Evolutionary conservation across 2,888 invertebrate genomes (phyloP).

Genomic region (Chesias legatella): DNA sequence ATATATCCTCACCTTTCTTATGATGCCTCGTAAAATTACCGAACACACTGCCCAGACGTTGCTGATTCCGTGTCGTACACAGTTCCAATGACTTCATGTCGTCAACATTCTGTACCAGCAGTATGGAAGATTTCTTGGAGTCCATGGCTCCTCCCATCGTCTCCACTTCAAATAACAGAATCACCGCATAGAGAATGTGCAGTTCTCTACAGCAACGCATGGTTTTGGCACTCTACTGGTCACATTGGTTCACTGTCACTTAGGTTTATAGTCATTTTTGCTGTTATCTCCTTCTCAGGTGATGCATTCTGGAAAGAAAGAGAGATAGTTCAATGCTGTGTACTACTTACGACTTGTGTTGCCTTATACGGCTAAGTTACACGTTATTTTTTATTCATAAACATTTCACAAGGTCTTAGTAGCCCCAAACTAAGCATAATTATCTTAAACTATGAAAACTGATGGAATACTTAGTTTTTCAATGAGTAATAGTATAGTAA

Average conservation of each 20-base stretch:
- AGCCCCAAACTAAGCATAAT: too few species aligned
- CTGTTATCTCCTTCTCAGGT: constrained; percentile 44
- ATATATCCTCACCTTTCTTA: constrained; percentile 59
- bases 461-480: too few species aligned
- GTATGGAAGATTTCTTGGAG: constrained; percentile 67
- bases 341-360: too few species aligned
- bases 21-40: constrained; percentile 74
- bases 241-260: constrained; percentile 65
- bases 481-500: too few species aligned
- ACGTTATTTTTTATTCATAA: too few species aligned
- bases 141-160: constrained; percentile 69
- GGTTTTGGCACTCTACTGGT: constrained; percentile 72
- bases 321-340: not conserved
- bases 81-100: constrained; percentile 67
- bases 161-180: constrained; percentile 68
- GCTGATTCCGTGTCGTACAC: constrained; percentile 68
- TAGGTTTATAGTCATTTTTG: constrained; percentile 75
- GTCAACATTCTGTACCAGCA: constrained; percentile 63
- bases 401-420: too few species aligned
- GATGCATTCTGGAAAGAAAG: constrained; percentile 58
- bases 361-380: too few species aligned
- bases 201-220: constrained; percentile 76
- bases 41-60: constrained; percentile 69
- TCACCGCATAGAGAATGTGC: constrained; percentile 69
- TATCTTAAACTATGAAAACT: too few species aligned